Evolutionary conservation across 2,888 invertebrate species (phyloP), one percentile per base, ranked within the genome.

Genomic region (Xylophagus ater): DNA sequence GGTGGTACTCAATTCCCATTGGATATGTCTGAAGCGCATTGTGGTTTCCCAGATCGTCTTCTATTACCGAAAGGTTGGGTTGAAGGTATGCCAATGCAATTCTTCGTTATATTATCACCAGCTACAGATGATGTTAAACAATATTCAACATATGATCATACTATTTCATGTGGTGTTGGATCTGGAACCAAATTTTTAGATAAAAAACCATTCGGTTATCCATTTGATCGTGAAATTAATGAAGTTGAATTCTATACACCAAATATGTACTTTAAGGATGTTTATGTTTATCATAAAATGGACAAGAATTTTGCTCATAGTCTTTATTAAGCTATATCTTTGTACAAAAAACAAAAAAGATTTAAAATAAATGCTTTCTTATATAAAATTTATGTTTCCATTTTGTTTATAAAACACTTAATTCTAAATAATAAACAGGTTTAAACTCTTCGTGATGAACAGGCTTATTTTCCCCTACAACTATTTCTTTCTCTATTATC

Each of bases 1-100:
- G 67, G 66, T 20, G 59, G 65, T 23, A 66, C 65, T 47, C 52
- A 60, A 12, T 68, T 68, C 52, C 49, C 65, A 41, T 43, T 70
- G 49, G 67, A 68, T 46, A 50, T 60, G 26, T 57, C 58, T 44
- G 63, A 71, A 54, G 62, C 67, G 28, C 66, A 73, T 49, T 69
- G 70, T 46, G 71, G 73, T 34, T 73, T 71, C 66, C 78, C 78
- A 21, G 70, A 73, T 41, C 73, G 77, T 47, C 64, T 81, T 17
- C 46, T 74, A 42, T 59, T 81, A 35, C 81, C 81, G 51, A 78
- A 73, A 57, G 81, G 75, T 51, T 69, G 63, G 47, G 52, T 56
- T 46, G 70, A 66, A 49, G 80, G 81, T 45, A 70, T 74, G 68
- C 74, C 75, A 9, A 74, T 75, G 60, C 67, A 74, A 43, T 52